Evolutionary conservation across 2,888 invertebrate species (phyloP).

Genomic region (Acanthococcus lagerstroemiae): DNA sequence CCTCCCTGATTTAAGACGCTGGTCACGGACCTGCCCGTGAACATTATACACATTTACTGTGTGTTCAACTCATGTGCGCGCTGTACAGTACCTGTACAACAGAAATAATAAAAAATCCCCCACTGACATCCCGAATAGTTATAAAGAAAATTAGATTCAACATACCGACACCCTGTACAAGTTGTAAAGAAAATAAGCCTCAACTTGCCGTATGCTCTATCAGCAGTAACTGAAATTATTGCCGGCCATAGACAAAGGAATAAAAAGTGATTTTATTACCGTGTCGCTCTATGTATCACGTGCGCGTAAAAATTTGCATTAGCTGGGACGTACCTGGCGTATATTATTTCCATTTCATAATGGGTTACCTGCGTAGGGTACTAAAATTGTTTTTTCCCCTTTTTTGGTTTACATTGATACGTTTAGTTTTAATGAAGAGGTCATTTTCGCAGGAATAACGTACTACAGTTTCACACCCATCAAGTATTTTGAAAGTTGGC

Average conservation of each 20-base stretch:
- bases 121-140: slow-evolving; percentile 8
- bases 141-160: slow-evolving; percentile 6
- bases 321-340: slow-evolving; percentile 25
- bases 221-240: slow-evolving; percentile 29
- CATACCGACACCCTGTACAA: neutral
- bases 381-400: slow-evolving; percentile 22
- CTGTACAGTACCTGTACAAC: too few relatives aligned
- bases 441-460: too few relatives aligned
- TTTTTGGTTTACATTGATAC: neutral
- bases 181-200: slow-evolving; percentile 24
- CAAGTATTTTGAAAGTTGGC: too few relatives aligned
- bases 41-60: too few relatives aligned
- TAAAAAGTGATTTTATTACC: slow-evolving; percentile 31
- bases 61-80: too few relatives aligned
- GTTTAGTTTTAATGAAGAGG: neutral
- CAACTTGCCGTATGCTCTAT: slow-evolving; percentile 29
- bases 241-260: slow-evolving; percentile 27
- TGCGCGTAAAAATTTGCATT: slow-evolving; percentile 31
- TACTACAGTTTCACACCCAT: too few relatives aligned
- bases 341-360: slow-evolving; percentile 30
- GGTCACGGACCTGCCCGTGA: too few relatives aligned
- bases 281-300: slow-evolving; percentile 30
- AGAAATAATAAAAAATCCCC: too few relatives aligned
- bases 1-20: too few relatives aligned
- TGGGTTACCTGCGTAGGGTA: slow-evolving; percentile 25